These are phyloP conservation scores for Tetragonula clypearis DNA, from an alignment of 1,140 invertebrate genomes.

Conservation along the genomic window DNA sequence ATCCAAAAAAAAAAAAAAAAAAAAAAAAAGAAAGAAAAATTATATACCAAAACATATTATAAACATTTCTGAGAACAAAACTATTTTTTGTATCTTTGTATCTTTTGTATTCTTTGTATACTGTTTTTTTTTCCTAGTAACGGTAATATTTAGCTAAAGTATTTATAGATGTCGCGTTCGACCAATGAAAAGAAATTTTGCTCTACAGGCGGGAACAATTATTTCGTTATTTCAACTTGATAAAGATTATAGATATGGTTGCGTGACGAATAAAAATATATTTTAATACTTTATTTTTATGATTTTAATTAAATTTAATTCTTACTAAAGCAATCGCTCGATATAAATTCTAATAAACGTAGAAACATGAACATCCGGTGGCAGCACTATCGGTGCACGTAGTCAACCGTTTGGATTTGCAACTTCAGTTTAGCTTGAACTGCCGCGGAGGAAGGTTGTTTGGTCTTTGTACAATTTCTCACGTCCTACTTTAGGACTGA, in stretches of 20 bases:
- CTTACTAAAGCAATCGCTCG: too few relatives aligned
- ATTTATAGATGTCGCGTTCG: background rate
- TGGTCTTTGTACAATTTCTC: too few relatives aligned
- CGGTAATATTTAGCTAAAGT: background rate
- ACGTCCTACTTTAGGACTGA: accelerated
- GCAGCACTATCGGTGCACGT: background rate
- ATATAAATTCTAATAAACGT: background rate
- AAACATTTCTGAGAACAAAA: background rate
- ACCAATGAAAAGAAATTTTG: background rate
- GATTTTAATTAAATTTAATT: background rate
- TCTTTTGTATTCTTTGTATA: background rate
- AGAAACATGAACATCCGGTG: background rate
- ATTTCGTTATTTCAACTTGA: background rate
- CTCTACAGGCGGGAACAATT: background rate
- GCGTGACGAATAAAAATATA: background rate
- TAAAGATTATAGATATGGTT: background rate
- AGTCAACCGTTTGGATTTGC: background rate
- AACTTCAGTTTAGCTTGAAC: slow-evolving; percentile 35
- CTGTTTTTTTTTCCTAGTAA: background rate
- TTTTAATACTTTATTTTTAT: background rate
- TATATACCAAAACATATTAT: background rate
- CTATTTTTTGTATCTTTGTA: background rate
- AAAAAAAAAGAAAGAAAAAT: background rate
- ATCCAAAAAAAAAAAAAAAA: background rate
- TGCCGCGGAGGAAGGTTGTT: background rate